Percentiles rank a stretch among this genome's conserved stretches.
Conservation (phyloP, 2,113 vertebrate species). For the Platysternon megacephalum region DNA sequence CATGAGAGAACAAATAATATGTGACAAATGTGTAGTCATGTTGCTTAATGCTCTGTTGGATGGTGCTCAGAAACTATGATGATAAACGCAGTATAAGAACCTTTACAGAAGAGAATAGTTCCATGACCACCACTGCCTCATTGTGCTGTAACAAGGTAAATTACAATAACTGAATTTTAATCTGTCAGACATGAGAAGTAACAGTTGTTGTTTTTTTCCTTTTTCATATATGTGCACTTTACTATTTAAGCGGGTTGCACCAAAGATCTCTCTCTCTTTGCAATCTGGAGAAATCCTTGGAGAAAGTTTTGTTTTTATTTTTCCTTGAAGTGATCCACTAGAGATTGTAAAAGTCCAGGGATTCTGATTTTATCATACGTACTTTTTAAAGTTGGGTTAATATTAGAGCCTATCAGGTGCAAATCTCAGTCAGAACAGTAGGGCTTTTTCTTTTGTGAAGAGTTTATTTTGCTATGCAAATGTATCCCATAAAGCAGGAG, state of each 20-base stretch:
- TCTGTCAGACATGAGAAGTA: not conserved
- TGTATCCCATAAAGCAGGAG: not conserved
- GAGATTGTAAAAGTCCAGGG: not conserved
- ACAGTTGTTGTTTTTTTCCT: not conserved
- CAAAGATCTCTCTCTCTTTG: not conserved
- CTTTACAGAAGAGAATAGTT: not conserved
- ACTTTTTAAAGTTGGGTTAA: not conserved
- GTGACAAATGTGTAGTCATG: not conserved
- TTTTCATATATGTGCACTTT: not conserved
- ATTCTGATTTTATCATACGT: not conserved
- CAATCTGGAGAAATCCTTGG: not conserved
- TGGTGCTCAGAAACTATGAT: not conserved
- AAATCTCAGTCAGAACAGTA: not conserved
- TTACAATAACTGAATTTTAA: not conserved
- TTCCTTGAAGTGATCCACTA: not conserved
- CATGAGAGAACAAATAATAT: not conserved
- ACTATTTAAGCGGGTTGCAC: not conserved
- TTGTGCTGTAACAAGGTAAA: not conserved
- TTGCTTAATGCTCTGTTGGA: not conserved
- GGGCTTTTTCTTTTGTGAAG: not conserved
- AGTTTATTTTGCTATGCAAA: not conserved
- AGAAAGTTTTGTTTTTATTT: not conserved
- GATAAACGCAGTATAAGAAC: not conserved
- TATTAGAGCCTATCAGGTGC: not conserved
- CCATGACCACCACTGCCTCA: not conserved